Conservation (phyloP, 2,113 vertebrate species). For the Embiotoca jacksoni region DNA sequence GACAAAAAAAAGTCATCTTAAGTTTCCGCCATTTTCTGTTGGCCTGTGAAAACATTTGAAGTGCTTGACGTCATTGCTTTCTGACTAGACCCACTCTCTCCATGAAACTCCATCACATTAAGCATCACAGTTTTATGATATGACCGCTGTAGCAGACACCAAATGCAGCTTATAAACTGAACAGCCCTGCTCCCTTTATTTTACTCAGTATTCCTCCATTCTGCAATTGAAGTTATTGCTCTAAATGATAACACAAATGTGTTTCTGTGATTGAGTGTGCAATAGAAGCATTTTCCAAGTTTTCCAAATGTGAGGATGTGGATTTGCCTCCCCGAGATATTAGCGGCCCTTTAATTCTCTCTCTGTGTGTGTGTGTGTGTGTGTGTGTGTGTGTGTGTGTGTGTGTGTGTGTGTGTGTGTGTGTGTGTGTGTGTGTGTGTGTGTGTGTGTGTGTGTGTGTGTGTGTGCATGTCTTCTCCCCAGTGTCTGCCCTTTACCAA, state of each 20-base stretch:
- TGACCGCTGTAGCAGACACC: no score
- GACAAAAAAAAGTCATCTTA: no score
- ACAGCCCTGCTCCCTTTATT: no score
- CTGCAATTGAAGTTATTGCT: not conserved
- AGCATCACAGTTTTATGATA: no score
- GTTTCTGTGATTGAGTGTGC: not conserved
- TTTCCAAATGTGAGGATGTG: not conserved
- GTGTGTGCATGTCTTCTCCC: conserved; percentile 10
- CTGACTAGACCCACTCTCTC: no score
- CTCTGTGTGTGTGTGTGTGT: not conserved
- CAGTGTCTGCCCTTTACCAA: conserved; percentile 29
- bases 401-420: not conserved
- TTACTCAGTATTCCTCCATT: not conserved
- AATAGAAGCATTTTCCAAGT: not conserved
- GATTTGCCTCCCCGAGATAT: not conserved
- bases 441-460: conserved; percentile 5
- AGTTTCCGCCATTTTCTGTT: no score
- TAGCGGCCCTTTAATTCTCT: not conserved
- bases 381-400: conserved; percentile 3
- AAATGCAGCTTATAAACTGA: no score
- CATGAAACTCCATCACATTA: no score
- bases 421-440: no score
- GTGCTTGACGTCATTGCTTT: no score
- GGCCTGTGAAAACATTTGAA: no score
- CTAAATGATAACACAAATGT: not conserved